Conservation (phyloP, 2,888 invertebrate genomes). For the Leuctra nigra region DNA sequence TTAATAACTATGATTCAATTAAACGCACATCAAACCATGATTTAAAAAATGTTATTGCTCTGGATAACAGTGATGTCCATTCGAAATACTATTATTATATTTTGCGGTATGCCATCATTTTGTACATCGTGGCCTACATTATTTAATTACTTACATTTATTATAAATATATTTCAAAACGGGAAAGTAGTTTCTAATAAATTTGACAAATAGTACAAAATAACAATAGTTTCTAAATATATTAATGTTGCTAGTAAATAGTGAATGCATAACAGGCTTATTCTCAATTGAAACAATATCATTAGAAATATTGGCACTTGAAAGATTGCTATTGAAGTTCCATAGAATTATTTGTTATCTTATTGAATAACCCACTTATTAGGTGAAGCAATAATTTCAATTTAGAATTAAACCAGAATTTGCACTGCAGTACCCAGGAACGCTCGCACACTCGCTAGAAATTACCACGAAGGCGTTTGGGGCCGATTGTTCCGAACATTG, state of each 20-base stretch:
- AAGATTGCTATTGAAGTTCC: slow-evolving; percentile 20
- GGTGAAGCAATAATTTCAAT: not conserved
- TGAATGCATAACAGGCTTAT: slow-evolving; percentile 9
- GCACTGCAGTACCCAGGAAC: too few relatives aligned
- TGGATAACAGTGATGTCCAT: slow-evolving; percentile 11
- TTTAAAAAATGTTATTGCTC: slow-evolving; percentile 10
- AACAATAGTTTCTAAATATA: slow-evolving; percentile 17
- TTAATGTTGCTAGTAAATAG: slow-evolving; percentile 17
- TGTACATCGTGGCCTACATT: slow-evolving; percentile 2
- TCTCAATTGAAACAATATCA: slow-evolving; percentile 2
- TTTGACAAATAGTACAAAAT: slow-evolving; percentile 17
- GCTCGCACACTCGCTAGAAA: too few relatives aligned
- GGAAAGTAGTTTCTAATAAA: slow-evolving; percentile 10
- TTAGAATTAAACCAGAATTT: not conserved
- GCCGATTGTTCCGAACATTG: too few relatives aligned
- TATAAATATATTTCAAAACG: slow-evolving; percentile 12
- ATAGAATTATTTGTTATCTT: not conserved
- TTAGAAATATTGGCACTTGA: slow-evolving; percentile 17
- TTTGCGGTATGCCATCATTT: not conserved
- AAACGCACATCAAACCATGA: not conserved
- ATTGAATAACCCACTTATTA: not conserved
- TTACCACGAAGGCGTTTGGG: too few relatives aligned
- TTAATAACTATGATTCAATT: not conserved
- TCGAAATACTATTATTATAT: slow-evolving; percentile 10
- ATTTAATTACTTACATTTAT: slow-evolving; percentile 13